phyloP scores from a whole-genome alignment of 2,113 vertebrate species.

The Xyliphius kryptos region DNA sequence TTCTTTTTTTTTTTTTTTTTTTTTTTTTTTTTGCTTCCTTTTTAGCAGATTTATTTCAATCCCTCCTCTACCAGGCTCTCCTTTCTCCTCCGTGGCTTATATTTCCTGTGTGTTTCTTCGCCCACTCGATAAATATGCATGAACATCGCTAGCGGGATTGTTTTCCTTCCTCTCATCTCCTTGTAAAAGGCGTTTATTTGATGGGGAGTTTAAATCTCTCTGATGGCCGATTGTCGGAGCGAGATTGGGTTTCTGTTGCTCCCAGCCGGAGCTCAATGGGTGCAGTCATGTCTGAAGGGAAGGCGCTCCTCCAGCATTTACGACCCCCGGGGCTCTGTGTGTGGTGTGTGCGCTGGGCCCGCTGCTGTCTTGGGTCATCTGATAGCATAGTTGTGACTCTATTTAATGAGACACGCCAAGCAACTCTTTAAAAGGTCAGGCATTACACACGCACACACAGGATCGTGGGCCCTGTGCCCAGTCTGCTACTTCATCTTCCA shows the following conservation, averaged over 20 bases:
- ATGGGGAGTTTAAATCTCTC: conserved; percentile 54
- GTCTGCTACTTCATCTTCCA: conserved; percentile 55
- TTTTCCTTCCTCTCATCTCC: conserved; percentile 52
- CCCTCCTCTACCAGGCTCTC: conserved; percentile 26
- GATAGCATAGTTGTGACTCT: conserved; percentile 68
- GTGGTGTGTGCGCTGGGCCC: background rate
- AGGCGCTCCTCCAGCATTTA: conserved; percentile 64
- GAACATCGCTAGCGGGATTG: conserved; percentile 55
- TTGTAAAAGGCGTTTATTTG: conserved; percentile 60
- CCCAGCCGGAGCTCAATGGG: conserved; percentile 62
- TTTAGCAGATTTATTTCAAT: conserved; percentile 58
- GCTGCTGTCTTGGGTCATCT: conserved; percentile 65
- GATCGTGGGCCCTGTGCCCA: conserved; percentile 49
- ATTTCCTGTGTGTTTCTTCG: conserved; percentile 28
- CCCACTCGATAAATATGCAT: conserved; percentile 59
- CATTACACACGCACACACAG: conserved; percentile 61
- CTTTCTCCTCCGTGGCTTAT: conserved; percentile 14
- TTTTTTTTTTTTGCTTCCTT: conserved; percentile 16
- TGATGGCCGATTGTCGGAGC: conserved; percentile 56
- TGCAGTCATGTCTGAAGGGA: conserved; percentile 66
- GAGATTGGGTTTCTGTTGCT: conserved; percentile 68
- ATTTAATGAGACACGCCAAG: conserved; percentile 65
- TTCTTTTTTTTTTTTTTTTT: too few species aligned
- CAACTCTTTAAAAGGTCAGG: conserved; percentile 72
- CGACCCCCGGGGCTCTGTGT: conserved; percentile 45